Conservation (phyloP, 2,797 vertebrate species). For the Emys orbicularis region DNA sequence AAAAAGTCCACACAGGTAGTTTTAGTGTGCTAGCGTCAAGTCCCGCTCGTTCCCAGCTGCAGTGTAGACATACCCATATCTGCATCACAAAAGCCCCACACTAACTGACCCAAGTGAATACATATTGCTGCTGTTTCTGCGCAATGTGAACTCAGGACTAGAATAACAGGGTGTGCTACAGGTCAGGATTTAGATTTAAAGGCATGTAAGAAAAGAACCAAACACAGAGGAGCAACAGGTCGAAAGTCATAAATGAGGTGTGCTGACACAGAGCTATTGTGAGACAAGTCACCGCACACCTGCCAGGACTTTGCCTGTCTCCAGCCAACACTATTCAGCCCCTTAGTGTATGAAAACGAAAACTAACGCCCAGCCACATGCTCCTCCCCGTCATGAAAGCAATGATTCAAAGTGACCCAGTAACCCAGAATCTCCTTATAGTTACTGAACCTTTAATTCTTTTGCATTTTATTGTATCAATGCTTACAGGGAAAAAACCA, state of each 20-base stretch:
- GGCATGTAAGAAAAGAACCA: neutral
- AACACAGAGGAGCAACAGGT: neutral
- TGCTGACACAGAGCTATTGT: rapidly evolving
- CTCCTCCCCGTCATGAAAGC: neutral
- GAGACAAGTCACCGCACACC: neutral
- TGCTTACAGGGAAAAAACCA: neutral
- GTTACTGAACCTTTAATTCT: neutral
- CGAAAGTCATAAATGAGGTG: neutral
- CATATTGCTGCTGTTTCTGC: neutral
- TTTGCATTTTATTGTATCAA: neutral
- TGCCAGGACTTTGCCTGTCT: neutral
- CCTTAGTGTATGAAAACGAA: neutral
- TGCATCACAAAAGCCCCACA: neutral
- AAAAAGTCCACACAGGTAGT: neutral
- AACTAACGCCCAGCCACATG: rapidly evolving
- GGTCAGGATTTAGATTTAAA: neutral
- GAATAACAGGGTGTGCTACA: neutral
- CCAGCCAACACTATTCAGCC: neutral
- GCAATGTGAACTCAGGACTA: neutral
- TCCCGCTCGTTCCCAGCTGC: neutral
- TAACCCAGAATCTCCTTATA: neutral
- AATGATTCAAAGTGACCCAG: rapidly evolving
- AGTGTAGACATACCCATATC: neutral
- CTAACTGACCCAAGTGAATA: neutral
- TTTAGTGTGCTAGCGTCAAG: neutral